These are phyloP conservation scores for Alcedo atthis DNA, from an alignment of 2,797 vertebrate species.

Conservation along the genomic window DNA sequence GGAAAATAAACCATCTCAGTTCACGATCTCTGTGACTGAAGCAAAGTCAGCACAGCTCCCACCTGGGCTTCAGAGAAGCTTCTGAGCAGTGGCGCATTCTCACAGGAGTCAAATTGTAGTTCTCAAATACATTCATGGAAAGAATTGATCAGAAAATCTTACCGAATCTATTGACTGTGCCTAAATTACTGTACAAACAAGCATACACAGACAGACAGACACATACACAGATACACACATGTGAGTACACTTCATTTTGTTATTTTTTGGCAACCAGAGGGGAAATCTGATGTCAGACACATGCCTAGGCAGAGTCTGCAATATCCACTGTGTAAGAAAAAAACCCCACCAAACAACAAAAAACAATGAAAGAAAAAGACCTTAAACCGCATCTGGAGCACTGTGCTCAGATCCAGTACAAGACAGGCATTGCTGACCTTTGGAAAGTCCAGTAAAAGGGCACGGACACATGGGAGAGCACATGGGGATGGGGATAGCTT, in stretches of 20 bases:
- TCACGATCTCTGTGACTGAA: background rate
- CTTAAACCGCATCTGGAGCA: background rate
- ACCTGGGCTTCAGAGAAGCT: background rate
- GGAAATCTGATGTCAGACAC: background rate
- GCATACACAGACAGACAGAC: background rate
- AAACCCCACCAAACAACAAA: background rate
- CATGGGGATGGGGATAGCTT: background rate
- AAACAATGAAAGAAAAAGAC: background rate
- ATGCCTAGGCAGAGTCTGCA: background rate
- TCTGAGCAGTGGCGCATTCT: background rate
- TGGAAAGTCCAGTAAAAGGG: background rate
- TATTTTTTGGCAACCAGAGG: background rate
- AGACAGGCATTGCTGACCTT: background rate
- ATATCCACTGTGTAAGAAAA: background rate
- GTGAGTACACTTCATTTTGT: background rate
- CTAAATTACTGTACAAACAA: background rate
- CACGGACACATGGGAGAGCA: background rate
- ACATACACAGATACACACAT: fast-evolving
- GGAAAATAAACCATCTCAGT: background rate
- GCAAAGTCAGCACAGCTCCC: background rate
- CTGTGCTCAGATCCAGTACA: background rate
- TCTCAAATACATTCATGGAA: background rate
- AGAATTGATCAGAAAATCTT: background rate
- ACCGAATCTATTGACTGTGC: background rate
- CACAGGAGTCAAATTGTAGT: background rate